These are phyloP conservation scores for Tetramorium simillimum DNA, from an alignment of 1,140 invertebrate species.

Conservation along the genomic window DNA sequence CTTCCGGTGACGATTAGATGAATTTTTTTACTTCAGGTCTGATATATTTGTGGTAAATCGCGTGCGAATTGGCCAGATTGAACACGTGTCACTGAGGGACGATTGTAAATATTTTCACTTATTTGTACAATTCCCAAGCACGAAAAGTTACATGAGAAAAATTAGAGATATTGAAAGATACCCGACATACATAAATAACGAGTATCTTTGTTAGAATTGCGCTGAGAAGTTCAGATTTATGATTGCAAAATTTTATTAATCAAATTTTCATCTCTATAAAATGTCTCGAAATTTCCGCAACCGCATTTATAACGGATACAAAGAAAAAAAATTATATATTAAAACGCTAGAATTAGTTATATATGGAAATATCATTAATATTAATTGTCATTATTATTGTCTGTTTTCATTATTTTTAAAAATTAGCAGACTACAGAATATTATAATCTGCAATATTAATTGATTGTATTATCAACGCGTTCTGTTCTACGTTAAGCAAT, in stretches of 20 bases:
- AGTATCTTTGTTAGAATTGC: not conserved
- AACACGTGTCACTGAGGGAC: not conserved
- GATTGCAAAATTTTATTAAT: not conserved
- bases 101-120: slow-evolving; percentile 27
- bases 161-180: not conserved
- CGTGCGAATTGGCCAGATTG: not conserved
- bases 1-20: not conserved
- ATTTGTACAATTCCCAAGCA: not conserved
- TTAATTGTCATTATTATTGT: not conserved
- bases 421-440: not conserved
- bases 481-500: not conserved
- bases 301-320: not conserved
- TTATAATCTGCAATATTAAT: not conserved
- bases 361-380: not conserved
- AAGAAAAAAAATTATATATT: not conserved
- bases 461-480: not conserved
- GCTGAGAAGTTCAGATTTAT: not conserved
- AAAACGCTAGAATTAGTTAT: not conserved
- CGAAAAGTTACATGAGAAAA: not conserved
- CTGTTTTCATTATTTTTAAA: not conserved
- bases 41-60: slow-evolving; percentile 26
- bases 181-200: not conserved
- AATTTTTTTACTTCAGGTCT: slow-evolving; percentile 5
- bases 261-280: not conserved
- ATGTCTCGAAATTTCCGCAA: not conserved